Evolutionary conservation across 2,888 invertebrate genomes (phyloP), one percentile per base, ranked within the genome.

Genomic region (Eugnorisma glareosa): DNA sequence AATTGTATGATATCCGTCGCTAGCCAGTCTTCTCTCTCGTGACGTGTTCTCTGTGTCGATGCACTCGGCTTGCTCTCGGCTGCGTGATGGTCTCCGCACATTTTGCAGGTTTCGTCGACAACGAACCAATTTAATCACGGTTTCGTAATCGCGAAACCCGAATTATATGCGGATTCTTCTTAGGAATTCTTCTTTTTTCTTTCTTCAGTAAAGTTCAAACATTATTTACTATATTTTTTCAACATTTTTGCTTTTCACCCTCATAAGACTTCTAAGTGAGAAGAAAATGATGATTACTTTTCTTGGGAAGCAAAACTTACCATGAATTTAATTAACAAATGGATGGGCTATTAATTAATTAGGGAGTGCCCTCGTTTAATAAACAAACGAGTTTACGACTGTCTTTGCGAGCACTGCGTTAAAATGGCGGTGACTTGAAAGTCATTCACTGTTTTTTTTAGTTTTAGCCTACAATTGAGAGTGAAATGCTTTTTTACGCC

Each of bases 71-170:
- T 67, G 86, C n/a, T n/a, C n/a, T n/a, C n/a, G n/a, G n/a, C 70
- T 75, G 86, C 71, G 88, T 77, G 92, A 79, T 86, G 90, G 85
- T 82, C 86, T 79, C 97, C 97, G 97, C 97, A 98, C 97, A 98
- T 98, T 97, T 98, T 98, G 98, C 98, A 98, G 98, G 98, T 98
- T 98, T 98, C 98, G 98, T 98, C 98, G 98, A 98, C 98, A 98
- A 98, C 98, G 98, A 98, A 98, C 98, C 98, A 97, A 94, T 94
- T 90, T 82, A 81, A 74, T 95, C 95, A 98, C 98, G 98, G 98
- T 97, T 98, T 97, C 98, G 97, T 97, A 97, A 97, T 97, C 98
- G 96, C 98, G 98, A 98, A 98, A 98, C 98, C 98, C 98, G 98
- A 97, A 97, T 97, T 97, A 97, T 98, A 97, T 97, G 97, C 97